Evolutionary conservation across 2,113 vertebrate species (phyloP), one percentile per base, ranked within the genome.

Genomic region (Candoia aspera): DNA sequence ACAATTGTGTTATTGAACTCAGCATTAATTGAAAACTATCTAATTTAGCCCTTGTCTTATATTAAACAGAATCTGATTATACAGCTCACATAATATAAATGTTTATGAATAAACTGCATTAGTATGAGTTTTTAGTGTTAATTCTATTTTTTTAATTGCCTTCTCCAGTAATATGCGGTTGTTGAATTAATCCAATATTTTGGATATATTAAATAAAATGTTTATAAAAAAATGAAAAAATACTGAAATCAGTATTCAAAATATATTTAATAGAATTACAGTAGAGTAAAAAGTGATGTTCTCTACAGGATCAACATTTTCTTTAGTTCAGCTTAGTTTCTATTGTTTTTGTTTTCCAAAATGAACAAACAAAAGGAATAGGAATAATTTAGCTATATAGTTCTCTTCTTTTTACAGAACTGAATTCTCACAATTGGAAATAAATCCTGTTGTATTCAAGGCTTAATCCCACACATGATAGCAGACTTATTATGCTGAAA

Each of bases 1-100:
- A 68, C 59, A 96, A 96, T 95, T 96, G 92, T 94, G 91, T 93
- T 95, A 92, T 37, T 96, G 96, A 96, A 94, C 88, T 21, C 94
- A 93, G 84, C 57, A 93, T 55, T 90, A 95, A 93, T 68, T 49
- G 92, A 95, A 96, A 95, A 92, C 62, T 91, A 92, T 92, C 90
- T 94, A 92, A 95, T 94, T 95, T 91, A 92, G 84, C 83, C 42
- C 88, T 33, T 94, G 83, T 91, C 90, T 94, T 90, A 93, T 92
- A 95, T 96, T 93, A 29, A 94, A 95, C 95, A 95, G 94, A 95
- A 93, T 49, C 88, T 94, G 87, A 94, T 84, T 91, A 83, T 62
- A 84, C 87, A 92, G 73, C 23, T 94, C 90, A 73, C 64, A 92
- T 54, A 59, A 88, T 89, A 89, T 42, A 95, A 95, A 96, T 92